Percentiles rank a stretch among this genome's conserved stretches.
These are phyloP conservation scores for Ennomos erosarius DNA, from an alignment of 2,888 invertebrate genomes.

Conservation along the genomic window DNA sequence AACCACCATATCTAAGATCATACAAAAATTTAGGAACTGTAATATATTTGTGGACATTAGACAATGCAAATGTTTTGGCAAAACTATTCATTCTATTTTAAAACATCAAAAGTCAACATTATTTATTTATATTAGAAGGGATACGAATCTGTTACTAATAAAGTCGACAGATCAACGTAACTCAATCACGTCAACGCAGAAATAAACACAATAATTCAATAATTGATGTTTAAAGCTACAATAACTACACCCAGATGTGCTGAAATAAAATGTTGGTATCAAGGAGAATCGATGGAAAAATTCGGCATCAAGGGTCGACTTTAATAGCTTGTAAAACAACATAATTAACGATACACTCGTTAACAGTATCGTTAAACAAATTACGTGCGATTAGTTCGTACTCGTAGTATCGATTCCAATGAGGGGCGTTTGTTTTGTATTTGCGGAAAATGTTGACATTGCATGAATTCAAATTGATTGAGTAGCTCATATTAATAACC, in stretches of 20 bases:
- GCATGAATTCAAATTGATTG: no score
- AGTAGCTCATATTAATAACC: no score
- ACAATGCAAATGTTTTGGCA: no score
- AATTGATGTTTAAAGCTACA: conserved; percentile 20
- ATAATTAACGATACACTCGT: conserved; percentile 23
- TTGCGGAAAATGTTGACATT: background rate
- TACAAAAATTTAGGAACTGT: no score
- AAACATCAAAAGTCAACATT: conserved; percentile 10
- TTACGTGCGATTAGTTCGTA: background rate
- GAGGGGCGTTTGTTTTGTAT: conserved; percentile 12
- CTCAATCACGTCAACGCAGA: conserved; percentile 26
- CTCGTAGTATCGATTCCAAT: conserved; percentile 2
- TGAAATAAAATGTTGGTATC: conserved; percentile 25
- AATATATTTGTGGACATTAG: no score
- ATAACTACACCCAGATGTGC: conserved; percentile 34
- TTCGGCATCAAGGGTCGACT: conserved; percentile 15
- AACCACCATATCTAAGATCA: no score
- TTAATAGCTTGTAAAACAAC: conserved; percentile 28
- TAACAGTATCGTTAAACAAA: conserved; percentile 5
- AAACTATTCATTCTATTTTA: background rate
- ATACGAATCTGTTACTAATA: conserved; percentile 5
- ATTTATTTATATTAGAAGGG: conserved; percentile 7
- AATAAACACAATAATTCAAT: conserved; percentile 28
- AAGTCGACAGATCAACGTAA: conserved; percentile 17
- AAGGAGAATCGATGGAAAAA: conserved; percentile 27